Percentiles rank a stretch among this genome's conserved stretches.
These are phyloP conservation scores for Anguilla pacifica DNA, from an alignment of 2,797 vertebrate species.

Conservation along the genomic window DNA sequence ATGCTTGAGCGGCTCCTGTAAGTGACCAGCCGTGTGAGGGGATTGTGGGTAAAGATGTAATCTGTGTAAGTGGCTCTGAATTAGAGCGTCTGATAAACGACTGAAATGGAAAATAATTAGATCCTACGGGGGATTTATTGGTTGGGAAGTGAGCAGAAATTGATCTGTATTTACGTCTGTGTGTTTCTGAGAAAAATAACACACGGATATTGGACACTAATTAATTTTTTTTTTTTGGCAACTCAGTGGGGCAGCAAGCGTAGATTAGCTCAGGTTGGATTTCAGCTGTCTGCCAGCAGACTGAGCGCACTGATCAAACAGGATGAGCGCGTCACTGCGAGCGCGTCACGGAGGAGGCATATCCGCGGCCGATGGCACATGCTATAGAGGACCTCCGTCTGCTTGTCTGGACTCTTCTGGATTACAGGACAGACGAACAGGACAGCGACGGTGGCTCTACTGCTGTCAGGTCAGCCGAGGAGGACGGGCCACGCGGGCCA, in stretches of 20 bases:
- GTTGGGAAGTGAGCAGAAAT: neutral
- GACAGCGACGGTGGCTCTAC: no score
- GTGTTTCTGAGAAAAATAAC: neutral
- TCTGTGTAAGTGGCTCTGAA: neutral
- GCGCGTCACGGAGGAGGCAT: no score
- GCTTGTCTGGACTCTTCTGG: no score
- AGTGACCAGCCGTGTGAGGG: neutral
- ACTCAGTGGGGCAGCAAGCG: neutral
- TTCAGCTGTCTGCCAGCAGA: no score
- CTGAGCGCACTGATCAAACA: no score
- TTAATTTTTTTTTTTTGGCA: neutral
- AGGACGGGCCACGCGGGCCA: no score
- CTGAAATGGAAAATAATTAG: neutral
- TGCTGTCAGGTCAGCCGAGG: no score
- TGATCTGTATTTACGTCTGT: neutral
- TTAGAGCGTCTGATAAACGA: neutral
- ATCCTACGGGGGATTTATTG: neutral
- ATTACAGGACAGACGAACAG: no score
- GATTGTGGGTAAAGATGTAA: neutral
- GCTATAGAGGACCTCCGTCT: no score
- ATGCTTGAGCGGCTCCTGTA: neutral
- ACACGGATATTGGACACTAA: neutral
- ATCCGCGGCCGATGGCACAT: no score
- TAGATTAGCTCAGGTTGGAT: neutral
- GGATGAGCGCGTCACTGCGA: no score